Evolutionary conservation across 23 tunicate species (phyloP).

Genomic region (Styela clava): DNA sequence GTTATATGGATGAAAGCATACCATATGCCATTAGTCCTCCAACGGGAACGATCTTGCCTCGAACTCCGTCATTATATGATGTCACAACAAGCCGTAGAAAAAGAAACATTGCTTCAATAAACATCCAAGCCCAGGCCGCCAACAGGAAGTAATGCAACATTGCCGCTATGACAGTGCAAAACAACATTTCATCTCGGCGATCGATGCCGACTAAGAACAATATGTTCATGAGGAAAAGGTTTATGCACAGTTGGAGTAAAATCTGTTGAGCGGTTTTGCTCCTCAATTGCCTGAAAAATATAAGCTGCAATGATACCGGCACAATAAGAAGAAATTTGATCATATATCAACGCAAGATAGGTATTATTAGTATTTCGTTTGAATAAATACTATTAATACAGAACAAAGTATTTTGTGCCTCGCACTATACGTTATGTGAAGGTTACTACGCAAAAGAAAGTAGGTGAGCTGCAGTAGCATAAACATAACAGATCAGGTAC

Average conservation of each 20-base stretch:
- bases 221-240: slow-evolving; percentile 44
- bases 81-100: slow-evolving; percentile 47
- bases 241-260: slow-evolving; percentile 53
- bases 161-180: slow-evolving; percentile 45
- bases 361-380: background rate
- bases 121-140: slow-evolving; percentile 76
- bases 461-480: too few species aligned
- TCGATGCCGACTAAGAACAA: slow-evolving; percentile 74
- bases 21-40: slow-evolving; percentile 40
- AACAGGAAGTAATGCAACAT: slow-evolving; percentile 72
- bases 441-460: too few species aligned
- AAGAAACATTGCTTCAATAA: slow-evolving; percentile 66
- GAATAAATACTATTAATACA: too few species aligned
- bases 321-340: background rate
- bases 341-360: background rate
- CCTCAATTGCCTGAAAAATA: slow-evolving; percentile 61
- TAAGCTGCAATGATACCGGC: too few species aligned
- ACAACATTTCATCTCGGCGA: slow-evolving; percentile 4
- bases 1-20: too few species aligned
- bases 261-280: slow-evolving; percentile 61
- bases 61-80: slow-evolving; percentile 2
- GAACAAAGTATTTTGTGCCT: too few species aligned
- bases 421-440: too few species aligned
- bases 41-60: slow-evolving; percentile 26
- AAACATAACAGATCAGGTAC: too few species aligned